A percentile compares a stretch with the other conserved stretches of the same genome.
These are phyloP conservation scores for Lepus americanus DNA, from an alignment of 2,113 vertebrate genomes.

Conservation along the genomic window DNA sequence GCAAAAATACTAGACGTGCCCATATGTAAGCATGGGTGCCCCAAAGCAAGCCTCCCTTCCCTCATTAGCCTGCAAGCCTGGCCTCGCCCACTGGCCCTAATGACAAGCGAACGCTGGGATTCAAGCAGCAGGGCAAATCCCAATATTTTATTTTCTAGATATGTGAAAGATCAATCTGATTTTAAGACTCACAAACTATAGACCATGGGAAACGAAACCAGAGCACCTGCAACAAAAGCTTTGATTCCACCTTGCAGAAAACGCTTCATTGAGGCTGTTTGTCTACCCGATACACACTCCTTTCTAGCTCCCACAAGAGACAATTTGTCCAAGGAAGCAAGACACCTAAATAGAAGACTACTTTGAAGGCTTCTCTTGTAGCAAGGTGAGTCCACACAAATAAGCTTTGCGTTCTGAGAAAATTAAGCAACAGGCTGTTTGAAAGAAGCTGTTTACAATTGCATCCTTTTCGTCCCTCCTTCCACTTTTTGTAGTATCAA, in stretches of 20 bases:
- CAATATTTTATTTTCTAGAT: slow-evolving; percentile 28
- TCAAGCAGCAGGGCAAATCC: not conserved
- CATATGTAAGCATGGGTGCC: not conserved
- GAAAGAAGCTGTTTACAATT: slow-evolving; percentile 8
- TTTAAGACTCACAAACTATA: not conserved
- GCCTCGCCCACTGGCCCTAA: not conserved
- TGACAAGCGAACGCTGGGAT: not conserved
- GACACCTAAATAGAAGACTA: not conserved
- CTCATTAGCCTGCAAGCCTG: not conserved
- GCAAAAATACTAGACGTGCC: not conserved
- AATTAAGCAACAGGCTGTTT: not conserved
- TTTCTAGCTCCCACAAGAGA: not conserved
- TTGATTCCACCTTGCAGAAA: not conserved
- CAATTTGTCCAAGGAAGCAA: not conserved
- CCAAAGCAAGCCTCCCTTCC: not conserved
- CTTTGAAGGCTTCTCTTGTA: not conserved
- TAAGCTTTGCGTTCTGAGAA: not conserved
- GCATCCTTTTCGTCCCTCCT: not conserved
- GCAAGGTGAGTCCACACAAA: not conserved
- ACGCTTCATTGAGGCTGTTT: not conserved
- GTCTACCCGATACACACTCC: not conserved
- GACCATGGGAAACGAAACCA: not conserved
- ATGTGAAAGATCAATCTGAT: not conserved
- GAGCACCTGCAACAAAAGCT: not conserved
- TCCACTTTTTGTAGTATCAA: not conserved